A percentile compares a stretch with the other conserved stretches of the same genome.
Conservation (phyloP, 2,113 vertebrate genomes). For the Ammodytes dubius region DNA sequence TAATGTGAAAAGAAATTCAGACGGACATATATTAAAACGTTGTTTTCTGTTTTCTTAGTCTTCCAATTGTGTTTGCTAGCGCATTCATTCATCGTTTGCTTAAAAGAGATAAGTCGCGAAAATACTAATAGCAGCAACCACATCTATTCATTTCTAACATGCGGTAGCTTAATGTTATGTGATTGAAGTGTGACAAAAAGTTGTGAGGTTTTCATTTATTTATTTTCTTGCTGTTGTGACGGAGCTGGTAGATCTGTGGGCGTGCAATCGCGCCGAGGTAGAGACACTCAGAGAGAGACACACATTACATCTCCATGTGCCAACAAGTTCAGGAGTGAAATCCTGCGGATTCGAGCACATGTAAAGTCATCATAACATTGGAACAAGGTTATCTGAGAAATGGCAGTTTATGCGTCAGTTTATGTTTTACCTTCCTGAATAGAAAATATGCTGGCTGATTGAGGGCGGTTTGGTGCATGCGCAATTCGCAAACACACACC, state of each 20-base stretch:
- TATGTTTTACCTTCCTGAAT: conserved; percentile 82
- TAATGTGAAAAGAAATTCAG: background rate
- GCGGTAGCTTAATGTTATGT: conserved; percentile 78
- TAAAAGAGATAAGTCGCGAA: conserved; percentile 45
- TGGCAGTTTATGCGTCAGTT: conserved; percentile 82
- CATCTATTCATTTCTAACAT: conserved; percentile 78
- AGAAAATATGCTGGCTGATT: conserved; percentile 77
- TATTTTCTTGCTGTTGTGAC: conserved; percentile 73
- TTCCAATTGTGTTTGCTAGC: background rate
- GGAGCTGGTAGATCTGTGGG: conserved; percentile 80
- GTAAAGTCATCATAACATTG: conserved; percentile 84
- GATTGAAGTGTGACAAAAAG: conserved; percentile 84
- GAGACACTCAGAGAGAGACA: conserved; percentile 73
- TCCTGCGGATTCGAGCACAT: conserved; percentile 80
- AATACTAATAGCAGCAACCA: conserved; percentile 72
- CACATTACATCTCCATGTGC: conserved; percentile 75
- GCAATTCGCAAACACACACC: conserved; percentile 6
- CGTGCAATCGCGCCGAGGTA: conserved; percentile 81
- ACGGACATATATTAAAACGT: background rate
- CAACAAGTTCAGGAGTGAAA: conserved; percentile 83
- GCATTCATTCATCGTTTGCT: conserved; percentile 65
- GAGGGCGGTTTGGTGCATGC: conserved; percentile 46
- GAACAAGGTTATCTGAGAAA: conserved; percentile 83
- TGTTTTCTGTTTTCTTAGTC: conserved; percentile 21
- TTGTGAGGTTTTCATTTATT: conserved; percentile 77